Evolutionary conservation across 1,140 invertebrate species (phyloP).

Genomic region (Philotrypesis tridentata): DNA sequence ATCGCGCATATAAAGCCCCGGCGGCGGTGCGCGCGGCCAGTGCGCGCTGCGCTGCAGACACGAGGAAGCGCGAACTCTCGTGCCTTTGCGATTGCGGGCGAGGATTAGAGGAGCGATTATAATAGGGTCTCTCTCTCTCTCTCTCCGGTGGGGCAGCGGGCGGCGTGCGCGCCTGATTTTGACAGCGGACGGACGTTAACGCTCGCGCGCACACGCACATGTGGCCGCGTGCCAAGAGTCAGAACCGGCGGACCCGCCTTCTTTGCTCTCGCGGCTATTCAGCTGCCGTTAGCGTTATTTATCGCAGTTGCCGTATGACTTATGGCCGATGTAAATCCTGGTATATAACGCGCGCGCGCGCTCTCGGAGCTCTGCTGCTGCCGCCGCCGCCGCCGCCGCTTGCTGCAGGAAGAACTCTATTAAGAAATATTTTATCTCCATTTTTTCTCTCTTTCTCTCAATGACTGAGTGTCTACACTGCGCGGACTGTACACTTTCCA

Average conservation of each 20-base stretch:
- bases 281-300: slow-evolving; percentile 55
- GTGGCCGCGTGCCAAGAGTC: slow-evolving; percentile 21
- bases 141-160: too few relatives aligned
- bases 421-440: not conserved
- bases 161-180: slow-evolving; percentile 2
- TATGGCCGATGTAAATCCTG: slow-evolving; percentile 30
- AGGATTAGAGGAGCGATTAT: not conserved
- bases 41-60: not conserved
- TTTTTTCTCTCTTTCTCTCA: not conserved
- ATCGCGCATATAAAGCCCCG: not conserved
- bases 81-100: not conserved
- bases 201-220: not conserved
- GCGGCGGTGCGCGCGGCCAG: too few relatives aligned
- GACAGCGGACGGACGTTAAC: slow-evolving; percentile 13
- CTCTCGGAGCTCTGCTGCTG: too few relatives aligned
- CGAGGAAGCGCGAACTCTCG: not conserved
- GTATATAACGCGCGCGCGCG: not conserved
- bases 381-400: too few relatives aligned
- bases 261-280: slow-evolving; percentile 44
- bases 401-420: not conserved
- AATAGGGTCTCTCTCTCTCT: not conserved
- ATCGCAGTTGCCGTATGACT: slow-evolving; percentile 48
- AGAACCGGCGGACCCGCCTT: not conserved
- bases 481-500: too few relatives aligned
- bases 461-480: too few relatives aligned